Conservation (phyloP, 2,888 invertebrate genomes). For the Tenodera sinensis region DNA sequence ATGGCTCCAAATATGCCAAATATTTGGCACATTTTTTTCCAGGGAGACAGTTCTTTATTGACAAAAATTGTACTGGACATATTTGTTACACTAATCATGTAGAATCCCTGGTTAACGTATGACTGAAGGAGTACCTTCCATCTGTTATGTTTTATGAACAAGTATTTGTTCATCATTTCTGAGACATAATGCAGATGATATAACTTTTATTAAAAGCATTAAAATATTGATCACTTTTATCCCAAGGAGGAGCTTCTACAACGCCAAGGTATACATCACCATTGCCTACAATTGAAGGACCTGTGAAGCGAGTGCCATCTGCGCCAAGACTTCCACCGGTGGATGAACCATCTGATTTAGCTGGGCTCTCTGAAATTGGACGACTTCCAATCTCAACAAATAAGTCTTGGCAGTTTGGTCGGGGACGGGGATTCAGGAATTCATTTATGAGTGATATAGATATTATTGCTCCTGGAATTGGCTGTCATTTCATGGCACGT, state of each 20-base stretch:
- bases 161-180: too few species aligned
- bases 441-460: not conserved
- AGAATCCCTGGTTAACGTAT: too few species aligned
- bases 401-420: not conserved
- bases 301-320: not conserved
- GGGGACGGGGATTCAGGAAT: not conserved
- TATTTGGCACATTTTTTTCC: too few species aligned
- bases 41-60: too few species aligned
- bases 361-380: not conserved
- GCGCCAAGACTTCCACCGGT: not conserved
- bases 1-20: too few species aligned
- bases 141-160: too few species aligned
- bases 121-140: too few species aligned
- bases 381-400: not conserved
- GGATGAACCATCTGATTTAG: not conserved
- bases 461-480: not conserved
- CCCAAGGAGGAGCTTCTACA: not conserved
- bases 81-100: too few species aligned
- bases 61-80: too few species aligned
- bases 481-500: not conserved
- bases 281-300: not conserved
- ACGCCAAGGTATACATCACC: not conserved
- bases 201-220: not conserved
- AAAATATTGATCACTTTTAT: not conserved
- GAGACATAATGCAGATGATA: not conserved